Evolutionary conservation across 2,113 vertebrate species (phyloP).

Genomic region (Salvelinus namaycush): DNA sequence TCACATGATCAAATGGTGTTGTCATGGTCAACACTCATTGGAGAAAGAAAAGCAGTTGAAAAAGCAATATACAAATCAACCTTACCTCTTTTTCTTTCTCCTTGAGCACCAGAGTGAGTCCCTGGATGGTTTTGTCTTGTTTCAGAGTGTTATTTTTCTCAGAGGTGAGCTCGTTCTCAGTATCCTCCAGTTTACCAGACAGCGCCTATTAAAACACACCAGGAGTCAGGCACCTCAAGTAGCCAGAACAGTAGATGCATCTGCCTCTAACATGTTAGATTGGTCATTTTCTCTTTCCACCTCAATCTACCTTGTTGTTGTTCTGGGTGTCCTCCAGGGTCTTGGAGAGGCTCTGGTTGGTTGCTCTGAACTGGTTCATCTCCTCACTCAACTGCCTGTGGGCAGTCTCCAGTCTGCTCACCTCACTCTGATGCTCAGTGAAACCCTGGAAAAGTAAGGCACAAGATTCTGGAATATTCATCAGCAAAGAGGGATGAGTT

Average conservation of each 20-base stretch:
- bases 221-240: neutral
- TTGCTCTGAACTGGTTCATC: conserved; percentile 57
- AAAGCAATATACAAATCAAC: too few relatives aligned
- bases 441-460: neutral
- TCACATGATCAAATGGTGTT: neutral
- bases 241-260: too few relatives aligned
- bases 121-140: conserved; percentile 96
- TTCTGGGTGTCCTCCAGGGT: conserved; percentile 63
- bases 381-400: conserved; percentile 68
- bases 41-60: too few relatives aligned
- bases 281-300: neutral
- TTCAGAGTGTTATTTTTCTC: conserved; percentile 93
- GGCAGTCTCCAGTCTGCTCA: conserved; percentile 58
- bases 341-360: conserved; percentile 59
- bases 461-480: neutral
- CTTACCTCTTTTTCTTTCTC: conserved; percentile 90
- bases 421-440: conserved; percentile 54
- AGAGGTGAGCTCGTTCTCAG: conserved; percentile 79
- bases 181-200: conserved; percentile 80
- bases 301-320: conserved; percentile 66
- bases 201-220: conserved; percentile 70
- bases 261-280: too few relatives aligned
- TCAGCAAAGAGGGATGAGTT: neutral
- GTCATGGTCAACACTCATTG: neutral
- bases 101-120: conserved; percentile 84